A percentile compares a stretch with the other conserved stretches of the same genome.
Evolutionary conservation across 2,113 vertebrate species (phyloP).

Genomic region (Ctenodactylus gundi): DNA sequence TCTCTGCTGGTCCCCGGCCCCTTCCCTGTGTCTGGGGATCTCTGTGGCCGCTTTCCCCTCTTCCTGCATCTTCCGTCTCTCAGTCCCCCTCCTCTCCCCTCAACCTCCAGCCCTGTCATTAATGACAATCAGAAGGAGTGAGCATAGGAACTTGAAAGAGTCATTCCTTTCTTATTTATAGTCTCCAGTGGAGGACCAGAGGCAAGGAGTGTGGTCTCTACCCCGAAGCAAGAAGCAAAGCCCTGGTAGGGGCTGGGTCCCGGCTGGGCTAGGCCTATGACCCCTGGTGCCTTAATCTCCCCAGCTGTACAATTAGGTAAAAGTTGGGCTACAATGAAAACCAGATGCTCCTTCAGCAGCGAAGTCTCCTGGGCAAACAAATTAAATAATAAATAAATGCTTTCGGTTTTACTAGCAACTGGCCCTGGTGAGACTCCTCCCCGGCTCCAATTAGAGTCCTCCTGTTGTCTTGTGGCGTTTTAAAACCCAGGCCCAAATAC

Average conservation of each 20-base stretch:
- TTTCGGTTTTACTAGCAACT: slow-evolving; percentile 76
- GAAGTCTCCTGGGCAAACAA: slow-evolving; percentile 77
- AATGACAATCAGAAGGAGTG: slow-evolving; percentile 69
- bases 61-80: not conserved
- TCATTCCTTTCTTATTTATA: slow-evolving; percentile 73
- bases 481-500: slow-evolving; percentile 49
- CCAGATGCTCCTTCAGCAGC: slow-evolving; percentile 77
- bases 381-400: slow-evolving; percentile 82
- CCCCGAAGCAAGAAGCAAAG: slow-evolving; percentile 61
- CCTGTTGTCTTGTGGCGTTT: slow-evolving; percentile 79
- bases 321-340: slow-evolving; percentile 80
- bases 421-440: slow-evolving; percentile 53
- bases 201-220: slow-evolving; percentile 72
- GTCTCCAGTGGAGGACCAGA: slow-evolving; percentile 70
- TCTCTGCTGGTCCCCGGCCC: rapidly evolving
- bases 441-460: slow-evolving; percentile 67
- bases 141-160: slow-evolving; percentile 69
- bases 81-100: not conserved
- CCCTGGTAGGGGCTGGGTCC: slow-evolving; percentile 69
- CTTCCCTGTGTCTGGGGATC: not conserved
- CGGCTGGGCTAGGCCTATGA: slow-evolving; percentile 70
- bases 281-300: slow-evolving; percentile 78
- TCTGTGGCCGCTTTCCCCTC: not conserved
- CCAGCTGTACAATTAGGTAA: slow-evolving; percentile 80
- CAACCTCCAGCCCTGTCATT: slow-evolving; percentile 40